Evolutionary conservation across 1,140 invertebrate species (phyloP).

Genomic region (Sweltsa coloradensis): DNA sequence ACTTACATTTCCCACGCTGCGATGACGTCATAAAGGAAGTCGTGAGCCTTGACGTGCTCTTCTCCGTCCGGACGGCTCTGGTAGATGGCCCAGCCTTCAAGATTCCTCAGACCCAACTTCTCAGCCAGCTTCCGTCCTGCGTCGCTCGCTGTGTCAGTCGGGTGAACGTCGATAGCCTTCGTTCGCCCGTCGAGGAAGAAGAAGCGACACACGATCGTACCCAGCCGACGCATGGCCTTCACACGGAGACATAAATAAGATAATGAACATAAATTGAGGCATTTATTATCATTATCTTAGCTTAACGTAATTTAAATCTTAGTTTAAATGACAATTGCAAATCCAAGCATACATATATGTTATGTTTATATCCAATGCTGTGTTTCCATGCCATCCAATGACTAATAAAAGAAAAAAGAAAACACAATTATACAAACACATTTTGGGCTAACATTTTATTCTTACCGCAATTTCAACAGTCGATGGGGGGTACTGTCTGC

Average conservation of each 20-base stretch:
- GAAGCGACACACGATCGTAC: slow-evolving; percentile 87
- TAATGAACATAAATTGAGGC: not conserved
- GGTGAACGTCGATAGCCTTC: slow-evolving; percentile 90
- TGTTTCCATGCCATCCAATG: too few species aligned
- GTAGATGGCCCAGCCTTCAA: slow-evolving; percentile 92
- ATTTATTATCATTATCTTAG: not conserved
- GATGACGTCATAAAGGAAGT: slow-evolving; percentile 89
- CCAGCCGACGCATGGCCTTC: slow-evolving; percentile 76
- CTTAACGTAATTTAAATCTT: not conserved
- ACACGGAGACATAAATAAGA: slow-evolving; percentile 16
- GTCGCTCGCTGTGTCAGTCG: slow-evolving; percentile 84
- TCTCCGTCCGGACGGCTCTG: slow-evolving; percentile 71
- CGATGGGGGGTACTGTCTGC: slow-evolving; percentile 74
- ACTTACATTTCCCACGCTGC: slow-evolving; percentile 83
- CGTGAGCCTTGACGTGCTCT: slow-evolving; percentile 83
- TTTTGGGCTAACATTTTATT: too few species aligned
- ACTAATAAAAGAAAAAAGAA: not conserved
- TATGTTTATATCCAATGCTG: not conserved
- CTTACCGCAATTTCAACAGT: slow-evolving; percentile 84
- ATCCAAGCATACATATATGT: too few species aligned
- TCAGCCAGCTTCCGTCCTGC: slow-evolving; percentile 80
- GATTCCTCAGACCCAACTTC: slow-evolving; percentile 66
- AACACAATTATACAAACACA: not conserved
- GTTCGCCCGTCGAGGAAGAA: slow-evolving; percentile 92
- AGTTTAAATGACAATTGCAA: not conserved